Percentiles rank a stretch among this genome's conserved stretches.
phyloP scores from a whole-genome alignment of 2,797 vertebrate species.

The Valencia hispanica region DNA sequence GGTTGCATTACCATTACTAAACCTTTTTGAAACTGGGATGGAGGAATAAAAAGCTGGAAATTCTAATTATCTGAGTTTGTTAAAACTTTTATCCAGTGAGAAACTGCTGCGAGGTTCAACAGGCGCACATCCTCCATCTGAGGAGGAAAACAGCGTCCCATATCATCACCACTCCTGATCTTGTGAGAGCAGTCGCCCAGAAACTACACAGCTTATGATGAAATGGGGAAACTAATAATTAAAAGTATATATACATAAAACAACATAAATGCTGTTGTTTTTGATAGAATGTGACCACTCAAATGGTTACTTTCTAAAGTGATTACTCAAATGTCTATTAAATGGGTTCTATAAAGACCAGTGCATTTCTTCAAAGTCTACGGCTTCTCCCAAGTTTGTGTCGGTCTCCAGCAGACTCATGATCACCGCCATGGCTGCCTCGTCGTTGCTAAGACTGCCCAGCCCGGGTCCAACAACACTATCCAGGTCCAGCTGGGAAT shows the following conservation, averaged over 20 bases:
- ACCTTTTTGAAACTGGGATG: conserved; percentile 57
- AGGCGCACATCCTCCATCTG: conserved; percentile 55
- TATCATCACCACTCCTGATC: conserved; percentile 22
- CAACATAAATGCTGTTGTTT: conserved; percentile 25
- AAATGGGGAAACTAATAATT: conserved; percentile 60
- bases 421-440: conserved; percentile 89
- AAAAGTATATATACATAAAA: conserved; percentile 28
- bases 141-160: conserved; percentile 47
- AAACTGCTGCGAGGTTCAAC: conserved; percentile 57
- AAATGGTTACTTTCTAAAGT: conserved; percentile 9
- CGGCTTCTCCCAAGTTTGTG: conserved; percentile 84
- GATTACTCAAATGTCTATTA: too few relatives aligned
- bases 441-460: conserved; percentile 82
- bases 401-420: conserved; percentile 95
- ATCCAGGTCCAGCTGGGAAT: conserved; percentile 88
- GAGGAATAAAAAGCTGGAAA: conserved; percentile 29
- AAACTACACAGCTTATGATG: conserved; percentile 57
- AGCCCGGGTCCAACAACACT: conserved; percentile 83
- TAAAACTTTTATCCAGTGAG: conserved; percentile 20
- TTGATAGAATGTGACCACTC: conserved; percentile 7
- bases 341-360: conserved; percentile 86
- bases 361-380: conserved; percentile 88
- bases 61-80: conserved; percentile 26
- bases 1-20: conserved; percentile 44
- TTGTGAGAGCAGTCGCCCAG: conserved; percentile 45